These are phyloP conservation scores for Rhincodon typus DNA, from an alignment of 2,797 vertebrate species.

Conservation along the genomic window DNA sequence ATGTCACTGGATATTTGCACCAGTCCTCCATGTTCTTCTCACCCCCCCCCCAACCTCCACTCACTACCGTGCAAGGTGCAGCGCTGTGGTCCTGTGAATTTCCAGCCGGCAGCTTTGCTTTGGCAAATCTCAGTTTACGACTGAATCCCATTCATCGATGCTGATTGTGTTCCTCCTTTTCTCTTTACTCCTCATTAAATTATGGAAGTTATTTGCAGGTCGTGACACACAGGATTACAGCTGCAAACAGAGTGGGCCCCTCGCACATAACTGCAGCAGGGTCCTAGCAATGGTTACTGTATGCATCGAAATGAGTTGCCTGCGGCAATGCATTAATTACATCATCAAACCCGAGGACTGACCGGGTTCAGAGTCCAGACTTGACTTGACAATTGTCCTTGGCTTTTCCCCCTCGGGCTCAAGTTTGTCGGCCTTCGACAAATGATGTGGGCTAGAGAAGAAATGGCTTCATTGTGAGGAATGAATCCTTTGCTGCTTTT, in stretches of 20 bases:
- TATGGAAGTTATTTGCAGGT: conserved; percentile 33
- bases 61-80: background rate
- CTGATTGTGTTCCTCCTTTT: background rate
- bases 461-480: background rate
- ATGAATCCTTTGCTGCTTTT: background rate
- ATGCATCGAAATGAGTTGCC: conserved; percentile 24
- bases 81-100: background rate
- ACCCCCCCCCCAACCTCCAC: background rate
- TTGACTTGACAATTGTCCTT: background rate
- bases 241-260: background rate
- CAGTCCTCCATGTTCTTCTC: background rate
- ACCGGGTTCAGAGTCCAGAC: background rate
- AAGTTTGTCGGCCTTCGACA: background rate
- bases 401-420: background rate
- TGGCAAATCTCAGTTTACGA: background rate
- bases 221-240: conserved; percentile 20
- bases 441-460: background rate
- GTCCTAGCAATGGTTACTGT: background rate
- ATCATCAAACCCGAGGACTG: background rate
- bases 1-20: background rate
- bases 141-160: background rate
- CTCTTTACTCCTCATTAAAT: background rate
- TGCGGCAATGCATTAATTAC: background rate
- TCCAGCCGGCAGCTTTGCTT: background rate
- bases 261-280: background rate